Base-by-base conservation (phyloP, 2,797 vertebrate species). In the Taeniopygia guttata region DNA sequence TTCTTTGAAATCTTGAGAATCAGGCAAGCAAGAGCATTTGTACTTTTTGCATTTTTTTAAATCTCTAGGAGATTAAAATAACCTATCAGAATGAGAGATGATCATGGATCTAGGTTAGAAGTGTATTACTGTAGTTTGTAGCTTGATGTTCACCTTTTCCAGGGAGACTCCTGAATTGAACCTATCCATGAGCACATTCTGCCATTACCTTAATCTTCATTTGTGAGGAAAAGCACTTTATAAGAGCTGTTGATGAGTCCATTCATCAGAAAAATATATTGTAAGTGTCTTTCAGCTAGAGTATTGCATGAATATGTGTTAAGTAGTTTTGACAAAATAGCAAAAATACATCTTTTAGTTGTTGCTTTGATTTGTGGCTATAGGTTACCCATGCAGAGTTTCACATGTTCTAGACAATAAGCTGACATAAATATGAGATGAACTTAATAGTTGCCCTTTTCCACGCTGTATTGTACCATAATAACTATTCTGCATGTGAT, bases 71-170 rank as follows among this genome's bases (percentile, higher is more conserved):
- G 73, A 69, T 60, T 77, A 91, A 94, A 78, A 34, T 87, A 69
- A 32, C 74, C 64, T 90, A 5, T 81, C 34, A 59, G 82, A 92
- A 66, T 80, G 48, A 48, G 77, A 87, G 38, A 87, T 77, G 54
- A 86, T 80, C 42, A 48, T 26, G 38, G 77, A 59, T 85, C 49
- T 87, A n/a, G 51, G 69, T 92, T 88, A 85, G 92, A 81, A 69
- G 67, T 96, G 83, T 62, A 59, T 88, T 96, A 62, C 81, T 95
- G 56, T 94, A 91, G 94, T 96, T 90, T 97, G 93, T 96, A 95
- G 96, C 94, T 95, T 96, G 89, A 93, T 97, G 67, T 96, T 97
- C 96, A 77, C 91, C 89, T 97, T 97, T 97, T 97, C 91, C 93
- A 96, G 97, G 95, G 91, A 97, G 94, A 86, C 69, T 97, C 83